A percentile compares a stretch with the other conserved stretches of the same genome.
These are phyloP conservation scores for Hemithea aestivaria DNA, from an alignment of 2,888 invertebrate genomes.

Conservation along the genomic window DNA sequence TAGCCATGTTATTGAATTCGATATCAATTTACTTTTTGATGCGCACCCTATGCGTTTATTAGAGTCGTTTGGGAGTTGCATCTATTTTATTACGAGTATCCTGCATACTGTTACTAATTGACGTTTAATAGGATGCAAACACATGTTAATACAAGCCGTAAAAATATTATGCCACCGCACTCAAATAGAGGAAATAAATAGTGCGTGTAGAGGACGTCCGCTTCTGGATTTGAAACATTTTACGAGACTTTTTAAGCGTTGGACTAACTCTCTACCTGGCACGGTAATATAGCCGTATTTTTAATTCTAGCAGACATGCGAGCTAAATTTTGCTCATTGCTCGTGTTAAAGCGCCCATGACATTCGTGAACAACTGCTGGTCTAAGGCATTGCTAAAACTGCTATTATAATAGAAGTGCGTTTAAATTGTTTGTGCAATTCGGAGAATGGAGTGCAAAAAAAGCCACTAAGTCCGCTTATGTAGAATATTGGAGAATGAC, in stretches of 20 bases:
- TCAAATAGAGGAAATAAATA: conserved; percentile 13
- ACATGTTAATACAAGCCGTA: conserved; percentile 19
- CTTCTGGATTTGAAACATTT: conserved; percentile 10
- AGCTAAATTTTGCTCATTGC: too few species aligned
- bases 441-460: too few species aligned
- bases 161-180: conserved; percentile 14
- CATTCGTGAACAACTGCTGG: too few species aligned
- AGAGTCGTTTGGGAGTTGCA: too few species aligned
- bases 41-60: too few species aligned
- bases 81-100: conserved; percentile 40
- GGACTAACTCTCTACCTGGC: conserved; percentile 4
- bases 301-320: background rate
- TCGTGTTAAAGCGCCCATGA: background rate
- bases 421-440: too few species aligned
- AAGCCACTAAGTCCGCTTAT: too few species aligned
- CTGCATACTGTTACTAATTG: conserved; percentile 36
- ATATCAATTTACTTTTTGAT: too few species aligned
- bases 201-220: conserved; percentile 15
- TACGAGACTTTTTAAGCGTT: conserved; percentile 9
- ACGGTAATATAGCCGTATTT: conserved; percentile 1
- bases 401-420: too few species aligned
- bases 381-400: too few species aligned
- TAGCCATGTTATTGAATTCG: too few species aligned
- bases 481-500: too few species aligned
- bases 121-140: conserved; percentile 37